Evolutionary conservation across 2,888 invertebrate genomes (phyloP).

Genomic region (Pristionchus japonicus): DNA sequence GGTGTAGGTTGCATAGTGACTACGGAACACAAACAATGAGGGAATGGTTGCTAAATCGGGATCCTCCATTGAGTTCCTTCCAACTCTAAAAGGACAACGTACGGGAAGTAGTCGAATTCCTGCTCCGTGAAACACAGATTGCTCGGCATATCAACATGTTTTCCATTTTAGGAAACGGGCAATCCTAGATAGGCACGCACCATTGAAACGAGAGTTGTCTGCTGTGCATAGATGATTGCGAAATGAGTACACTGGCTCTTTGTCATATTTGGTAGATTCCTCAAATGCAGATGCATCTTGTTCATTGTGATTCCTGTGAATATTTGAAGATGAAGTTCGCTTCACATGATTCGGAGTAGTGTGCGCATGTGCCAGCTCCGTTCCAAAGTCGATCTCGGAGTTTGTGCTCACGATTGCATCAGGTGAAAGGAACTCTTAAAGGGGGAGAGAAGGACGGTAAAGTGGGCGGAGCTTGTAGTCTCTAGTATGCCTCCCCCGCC

Average conservation of each 20-base stretch:
- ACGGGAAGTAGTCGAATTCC: background rate
- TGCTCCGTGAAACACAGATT: background rate
- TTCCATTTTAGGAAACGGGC: background rate
- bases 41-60: background rate
- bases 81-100: background rate
- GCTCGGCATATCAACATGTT: conserved; percentile 1
- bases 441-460: background rate
- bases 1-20: too few species aligned
- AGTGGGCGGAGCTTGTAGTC: background rate
- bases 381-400: background rate
- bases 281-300: too few species aligned
- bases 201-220: background rate
- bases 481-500: too few species aligned
- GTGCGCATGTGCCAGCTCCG: background rate
- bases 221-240: background rate
- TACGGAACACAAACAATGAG: background rate
- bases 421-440: conserved; percentile 2
- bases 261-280: background rate
- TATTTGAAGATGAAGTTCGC: background rate
- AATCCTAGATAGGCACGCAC: background rate
- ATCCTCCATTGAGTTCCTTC: background rate
- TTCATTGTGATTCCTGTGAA: too few species aligned
- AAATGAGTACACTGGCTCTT: background rate
- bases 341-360: background rate
- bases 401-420: conserved; percentile 17